Evolutionary conservation across 2,113 vertebrate genomes (phyloP).

Genomic region (Alexandromys fortis): DNA sequence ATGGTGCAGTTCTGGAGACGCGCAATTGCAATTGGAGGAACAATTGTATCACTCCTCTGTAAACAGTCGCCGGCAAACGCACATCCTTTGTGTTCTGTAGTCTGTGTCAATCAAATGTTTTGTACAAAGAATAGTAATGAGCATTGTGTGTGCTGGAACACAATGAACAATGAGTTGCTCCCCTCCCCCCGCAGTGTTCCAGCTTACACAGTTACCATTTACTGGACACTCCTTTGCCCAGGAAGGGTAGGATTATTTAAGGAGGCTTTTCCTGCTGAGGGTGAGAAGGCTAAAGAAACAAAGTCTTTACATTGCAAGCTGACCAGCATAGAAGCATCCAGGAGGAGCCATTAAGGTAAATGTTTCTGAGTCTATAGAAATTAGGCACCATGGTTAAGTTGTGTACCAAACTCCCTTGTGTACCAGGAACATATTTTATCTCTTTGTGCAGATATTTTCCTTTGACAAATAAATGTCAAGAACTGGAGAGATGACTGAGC

Average conservation of each 20-base stretch:
- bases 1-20: slow-evolving; percentile 12
- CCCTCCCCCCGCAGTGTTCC: neutral
- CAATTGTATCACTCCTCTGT: neutral
- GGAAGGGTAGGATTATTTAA: slow-evolving; percentile 11
- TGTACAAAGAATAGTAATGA: slow-evolving; percentile 12
- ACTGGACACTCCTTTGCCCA: neutral
- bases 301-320: neutral
- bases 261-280: neutral
- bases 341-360: neutral
- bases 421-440: neutral
- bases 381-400: neutral
- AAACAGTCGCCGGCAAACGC: neutral
- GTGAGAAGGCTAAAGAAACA: neutral
- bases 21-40: neutral
- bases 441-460: slow-evolving; percentile 7
- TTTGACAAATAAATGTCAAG: neutral
- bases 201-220: neutral
- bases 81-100: neutral
- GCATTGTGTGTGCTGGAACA: slow-evolving; percentile 28
- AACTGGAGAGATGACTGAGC: no score
- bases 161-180: neutral
- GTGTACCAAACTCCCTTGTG: neutral
- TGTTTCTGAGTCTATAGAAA: neutral
- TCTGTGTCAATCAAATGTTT: slow-evolving; percentile 53
- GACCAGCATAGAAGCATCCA: neutral